These are phyloP conservation scores for Grantiella picta DNA, from an alignment of 2,113 vertebrate genomes.

Conservation along the genomic window DNA sequence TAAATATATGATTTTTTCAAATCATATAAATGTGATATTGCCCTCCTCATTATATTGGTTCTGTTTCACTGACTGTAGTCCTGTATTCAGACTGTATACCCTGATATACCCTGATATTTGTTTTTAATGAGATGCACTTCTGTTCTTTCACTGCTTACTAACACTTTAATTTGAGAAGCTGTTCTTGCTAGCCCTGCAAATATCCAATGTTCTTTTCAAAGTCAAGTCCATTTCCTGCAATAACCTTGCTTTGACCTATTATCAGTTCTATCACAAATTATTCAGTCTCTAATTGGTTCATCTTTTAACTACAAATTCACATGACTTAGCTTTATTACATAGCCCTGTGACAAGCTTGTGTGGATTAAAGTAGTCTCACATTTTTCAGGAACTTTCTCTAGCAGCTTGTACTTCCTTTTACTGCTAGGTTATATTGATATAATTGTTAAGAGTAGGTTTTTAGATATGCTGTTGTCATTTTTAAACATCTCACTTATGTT, in stretches of 20 bases:
- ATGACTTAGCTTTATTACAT: constrained; percentile 37
- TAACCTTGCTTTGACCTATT: constrained; percentile 62
- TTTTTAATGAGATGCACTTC: constrained; percentile 44
- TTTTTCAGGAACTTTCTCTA: not conserved
- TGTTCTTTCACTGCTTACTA: constrained; percentile 51
- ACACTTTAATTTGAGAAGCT: constrained; percentile 48
- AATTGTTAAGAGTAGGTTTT: not conserved
- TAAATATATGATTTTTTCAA: not conserved
- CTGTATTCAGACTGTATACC: not conserved
- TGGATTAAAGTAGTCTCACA: not conserved
- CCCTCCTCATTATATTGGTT: not conserved
- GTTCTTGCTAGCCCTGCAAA: constrained; percentile 44
- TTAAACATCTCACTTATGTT: not conserved
- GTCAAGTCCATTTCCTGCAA: constrained; percentile 56
- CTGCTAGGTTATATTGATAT: not conserved
- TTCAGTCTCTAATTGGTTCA: constrained; percentile 48
- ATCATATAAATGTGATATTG: not conserved
- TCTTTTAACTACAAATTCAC: constrained; percentile 51
- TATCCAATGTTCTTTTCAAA: constrained; percentile 52
- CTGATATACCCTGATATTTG: not conserved
- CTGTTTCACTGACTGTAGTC: not conserved
- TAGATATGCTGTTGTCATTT: not conserved
- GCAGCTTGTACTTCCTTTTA: not conserved
- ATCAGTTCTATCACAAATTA: constrained; percentile 59
- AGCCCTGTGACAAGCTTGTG: not conserved